These are phyloP conservation scores for Andrena haemorrhoa DNA, from an alignment of 2,888 invertebrate genomes.

Conservation along the genomic window DNA sequence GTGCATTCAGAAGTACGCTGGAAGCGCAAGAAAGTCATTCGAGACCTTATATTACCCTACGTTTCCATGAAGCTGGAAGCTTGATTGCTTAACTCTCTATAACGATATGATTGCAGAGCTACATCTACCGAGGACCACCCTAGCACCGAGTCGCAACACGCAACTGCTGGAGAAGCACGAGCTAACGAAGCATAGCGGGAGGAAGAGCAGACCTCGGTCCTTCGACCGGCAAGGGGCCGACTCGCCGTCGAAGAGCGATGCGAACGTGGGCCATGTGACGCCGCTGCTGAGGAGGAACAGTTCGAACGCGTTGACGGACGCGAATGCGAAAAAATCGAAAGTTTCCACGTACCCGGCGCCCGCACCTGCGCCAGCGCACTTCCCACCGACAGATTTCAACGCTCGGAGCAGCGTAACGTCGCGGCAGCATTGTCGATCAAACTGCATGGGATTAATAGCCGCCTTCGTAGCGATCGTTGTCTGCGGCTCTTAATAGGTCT, in stretches of 20 bases:
- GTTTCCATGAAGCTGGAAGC: no score
- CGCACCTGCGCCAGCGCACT: constrained; percentile 72
- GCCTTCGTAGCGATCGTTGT: constrained; percentile 47
- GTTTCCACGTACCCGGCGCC: constrained; percentile 64
- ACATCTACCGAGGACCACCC: constrained; percentile 62
- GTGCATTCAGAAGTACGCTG: no score
- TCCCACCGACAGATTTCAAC: constrained; percentile 67
- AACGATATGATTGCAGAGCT: constrained; percentile 60
- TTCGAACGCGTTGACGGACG: constrained; percentile 57
- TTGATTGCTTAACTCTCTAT: not conserved
- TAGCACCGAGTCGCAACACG: constrained; percentile 50
- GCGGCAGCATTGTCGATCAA: constrained; percentile 36
- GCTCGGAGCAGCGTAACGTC: constrained; percentile 56
- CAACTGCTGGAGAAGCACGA: constrained; percentile 56
- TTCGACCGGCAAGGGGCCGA: constrained; percentile 39
- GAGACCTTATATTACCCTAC: no score
- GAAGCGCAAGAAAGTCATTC: no score
- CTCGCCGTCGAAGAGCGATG: constrained; percentile 43
- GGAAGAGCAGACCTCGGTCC: constrained; percentile 61
- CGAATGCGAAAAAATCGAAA: constrained; percentile 63
- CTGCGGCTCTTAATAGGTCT: constrained; percentile 42
- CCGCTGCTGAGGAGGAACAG: constrained; percentile 63
- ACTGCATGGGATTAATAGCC: constrained; percentile 53
- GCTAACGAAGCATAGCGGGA: constrained; percentile 59
- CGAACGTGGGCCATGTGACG: constrained; percentile 52